Evolutionary conservation across 2,888 invertebrate genomes (phyloP).

Genomic region (Nemurella pictetii): DNA sequence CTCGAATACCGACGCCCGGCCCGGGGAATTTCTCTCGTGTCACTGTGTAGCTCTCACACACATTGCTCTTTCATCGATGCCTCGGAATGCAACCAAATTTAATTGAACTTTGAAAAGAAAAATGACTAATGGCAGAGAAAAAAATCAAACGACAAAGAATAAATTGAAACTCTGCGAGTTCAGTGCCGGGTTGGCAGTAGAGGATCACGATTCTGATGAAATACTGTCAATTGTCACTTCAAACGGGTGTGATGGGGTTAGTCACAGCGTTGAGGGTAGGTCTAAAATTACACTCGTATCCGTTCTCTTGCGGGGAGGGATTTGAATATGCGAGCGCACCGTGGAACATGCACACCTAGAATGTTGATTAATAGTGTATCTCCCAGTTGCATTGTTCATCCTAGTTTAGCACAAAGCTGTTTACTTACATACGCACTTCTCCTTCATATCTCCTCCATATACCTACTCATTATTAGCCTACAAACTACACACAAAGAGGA

Average conservation of each 20-base stretch:
- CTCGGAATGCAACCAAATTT: not conserved
- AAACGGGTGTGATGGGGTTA: not conserved
- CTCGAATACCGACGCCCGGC: not conserved
- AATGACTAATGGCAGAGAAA: not conserved
- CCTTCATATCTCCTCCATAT: not conserved
- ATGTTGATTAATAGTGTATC: constrained; percentile 21
- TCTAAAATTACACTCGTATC: not conserved
- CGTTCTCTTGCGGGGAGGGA: not conserved
- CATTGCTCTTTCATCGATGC: not conserved
- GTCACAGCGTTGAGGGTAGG: not conserved
- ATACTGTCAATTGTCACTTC: not conserved
- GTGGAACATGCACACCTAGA: not conserved
- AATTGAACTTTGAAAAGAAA: not conserved
- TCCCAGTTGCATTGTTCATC: not conserved
- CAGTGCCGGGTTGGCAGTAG: not conserved
- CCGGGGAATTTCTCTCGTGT: not conserved
- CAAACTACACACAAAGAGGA: not conserved
- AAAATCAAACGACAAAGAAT: not conserved
- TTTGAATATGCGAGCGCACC: not conserved
- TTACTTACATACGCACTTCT: not conserved
- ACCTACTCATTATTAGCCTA: no score
- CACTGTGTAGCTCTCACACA: not conserved
- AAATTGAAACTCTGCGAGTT: not conserved
- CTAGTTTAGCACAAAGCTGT: not conserved
- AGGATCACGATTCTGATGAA: not conserved